Evolutionary conservation across 1,140 invertebrate species (phyloP).

Genomic region (Caenorhabditis remanei): DNA sequence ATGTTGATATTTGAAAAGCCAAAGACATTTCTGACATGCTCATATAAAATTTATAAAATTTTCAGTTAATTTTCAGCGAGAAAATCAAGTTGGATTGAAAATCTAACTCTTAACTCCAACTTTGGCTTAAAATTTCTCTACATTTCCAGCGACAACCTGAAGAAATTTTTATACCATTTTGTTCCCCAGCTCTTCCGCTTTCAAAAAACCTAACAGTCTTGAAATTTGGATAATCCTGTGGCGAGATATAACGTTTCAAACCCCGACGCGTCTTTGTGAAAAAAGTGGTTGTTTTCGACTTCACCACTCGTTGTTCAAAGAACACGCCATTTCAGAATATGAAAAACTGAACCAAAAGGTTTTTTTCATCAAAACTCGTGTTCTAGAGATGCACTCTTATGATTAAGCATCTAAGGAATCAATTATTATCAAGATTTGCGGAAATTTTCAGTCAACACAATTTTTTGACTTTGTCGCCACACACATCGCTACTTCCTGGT

Average conservation of each 20-base stretch:
- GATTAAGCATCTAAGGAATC: background rate
- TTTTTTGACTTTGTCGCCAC: too few species aligned
- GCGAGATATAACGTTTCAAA: background rate
- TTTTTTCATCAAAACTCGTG: background rate
- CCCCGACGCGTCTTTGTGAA: background rate
- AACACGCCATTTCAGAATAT: slow-evolving; percentile 3
- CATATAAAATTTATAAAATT: background rate
- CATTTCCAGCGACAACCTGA: background rate
- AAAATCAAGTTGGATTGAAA: background rate
- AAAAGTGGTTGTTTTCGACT: background rate
- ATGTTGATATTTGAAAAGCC: background rate
- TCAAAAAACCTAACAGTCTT: too few species aligned
- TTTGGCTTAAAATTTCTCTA: background rate
- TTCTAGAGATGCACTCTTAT: background rate
- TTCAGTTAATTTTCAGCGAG: background rate
- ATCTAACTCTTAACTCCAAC: background rate
- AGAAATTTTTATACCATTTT: background rate
- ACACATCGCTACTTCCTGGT: too few species aligned
- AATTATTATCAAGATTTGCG: too few species aligned
- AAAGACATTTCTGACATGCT: background rate
- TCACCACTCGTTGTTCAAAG: background rate
- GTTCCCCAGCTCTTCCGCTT: background rate
- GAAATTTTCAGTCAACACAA: too few species aligned
- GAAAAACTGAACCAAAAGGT: background rate
- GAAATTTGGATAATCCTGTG: too few species aligned